Base-by-base conservation (phyloP, 1,140 invertebrate species). In the Rhagoletis zephyria region DNA sequence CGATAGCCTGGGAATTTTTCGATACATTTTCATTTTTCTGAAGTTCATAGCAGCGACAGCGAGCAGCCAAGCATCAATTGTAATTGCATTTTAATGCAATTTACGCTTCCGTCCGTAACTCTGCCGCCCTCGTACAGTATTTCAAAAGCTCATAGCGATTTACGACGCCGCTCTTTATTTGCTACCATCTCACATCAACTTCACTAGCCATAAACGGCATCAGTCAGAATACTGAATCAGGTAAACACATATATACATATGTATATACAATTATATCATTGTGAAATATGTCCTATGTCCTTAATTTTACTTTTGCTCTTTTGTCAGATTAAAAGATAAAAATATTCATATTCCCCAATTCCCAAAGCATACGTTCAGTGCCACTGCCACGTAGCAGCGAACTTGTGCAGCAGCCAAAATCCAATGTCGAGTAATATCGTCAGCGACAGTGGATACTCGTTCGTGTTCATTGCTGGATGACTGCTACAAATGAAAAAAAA, bases 41-140 rank as follows among this genome's bases (percentile, higher is more conserved):
- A 2, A n/a, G 19, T 9, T n/a, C 1, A 48, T 16, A 74, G 67
- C 40, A 56, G 56, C 61, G 9, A 74, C 51, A 87, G 91, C 88
- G 90, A 88, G 70, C 40, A 59, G 70, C 30, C 30, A 85, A 59
- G n/a, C 40, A 85, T 77, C 85, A 60, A 48, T 48, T 88, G 87
- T 88, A 92, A 92, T 92, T 92, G 91, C 91, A 92, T 92, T 92
- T 92, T 92, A 92, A 92, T 92, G 91, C 91, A 92, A 92, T 92
- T 92, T 91, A 90, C 91, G 87, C 87, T 88, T 63, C 45, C 48
- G 59, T 16, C 51, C 12, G 6, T 64, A 59, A 59, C 63, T 70
- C 51, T 56, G 7, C 12, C 67, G 56, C 63, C 51, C 12, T 40
- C 65, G 45, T 65, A 9, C 14, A 19, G 48, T 2, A 56, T 40